Evolutionary conservation across 2,113 vertebrate species (phyloP).

Genomic region (Halichoeres trimaculatus): DNA sequence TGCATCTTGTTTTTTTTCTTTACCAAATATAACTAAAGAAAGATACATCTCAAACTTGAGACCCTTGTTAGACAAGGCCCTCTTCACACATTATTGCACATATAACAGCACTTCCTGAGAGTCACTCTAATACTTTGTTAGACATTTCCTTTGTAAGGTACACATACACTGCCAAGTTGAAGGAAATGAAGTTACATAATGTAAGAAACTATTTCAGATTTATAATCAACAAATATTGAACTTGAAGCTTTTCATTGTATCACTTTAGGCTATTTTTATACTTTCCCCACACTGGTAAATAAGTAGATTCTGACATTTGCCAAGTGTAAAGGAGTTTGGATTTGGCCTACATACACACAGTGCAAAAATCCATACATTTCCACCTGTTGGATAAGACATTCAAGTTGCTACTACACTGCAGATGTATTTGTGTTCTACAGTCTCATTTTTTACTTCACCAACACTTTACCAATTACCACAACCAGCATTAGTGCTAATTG

Average conservation of each 20-base stretch:
- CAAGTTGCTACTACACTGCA: slow-evolving; percentile 23
- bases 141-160: slow-evolving; percentile 35
- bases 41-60: slow-evolving; percentile 19
- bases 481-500: slow-evolving; percentile 77
- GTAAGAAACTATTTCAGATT: background rate
- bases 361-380: slow-evolving; percentile 36
- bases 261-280: background rate
- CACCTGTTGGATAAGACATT: slow-evolving; percentile 38
- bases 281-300: slow-evolving; percentile 9
- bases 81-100: slow-evolving; percentile 55
- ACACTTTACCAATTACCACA: slow-evolving; percentile 44
- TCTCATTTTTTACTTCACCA: slow-evolving; percentile 24
- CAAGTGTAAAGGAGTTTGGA: slow-evolving; percentile 5
- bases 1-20: slow-evolving; percentile 15
- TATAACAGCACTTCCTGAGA: slow-evolving; percentile 60
- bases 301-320: slow-evolving; percentile 21
- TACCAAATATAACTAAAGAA: slow-evolving; percentile 15
- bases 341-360: slow-evolving; percentile 24
- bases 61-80: slow-evolving; percentile 21
- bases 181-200: slow-evolving; percentile 13
- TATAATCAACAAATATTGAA: background rate
- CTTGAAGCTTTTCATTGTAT: slow-evolving; percentile 3
- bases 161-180: slow-evolving; percentile 12
- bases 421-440: slow-evolving; percentile 23
- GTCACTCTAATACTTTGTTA: slow-evolving; percentile 42